Base-by-base conservation (phyloP, 1,140 invertebrate genomes). In the Pomacea maculata region DNA sequence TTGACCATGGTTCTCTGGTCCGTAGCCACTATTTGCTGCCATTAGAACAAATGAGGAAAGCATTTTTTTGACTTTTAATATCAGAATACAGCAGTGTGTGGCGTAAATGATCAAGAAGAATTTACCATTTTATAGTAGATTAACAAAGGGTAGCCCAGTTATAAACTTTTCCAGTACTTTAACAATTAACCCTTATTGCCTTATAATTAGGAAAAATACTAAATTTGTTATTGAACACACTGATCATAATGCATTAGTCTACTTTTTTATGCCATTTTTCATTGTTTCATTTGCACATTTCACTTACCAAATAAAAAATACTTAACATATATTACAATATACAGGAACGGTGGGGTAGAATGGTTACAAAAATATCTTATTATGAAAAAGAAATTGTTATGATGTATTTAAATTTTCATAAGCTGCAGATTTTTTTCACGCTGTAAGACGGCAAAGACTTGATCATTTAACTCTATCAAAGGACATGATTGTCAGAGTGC, bases 1-100 rank as follows among this genome's bases (percentile, higher is more conserved):
- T 55, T 82, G 81, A 34, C 64, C 7, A 70, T 54, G n/a, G 29
- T 63, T 72, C 45, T n/a, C 67, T 8, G 54, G 19, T 25, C 81
- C 81, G 65, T 73, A 76, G 45, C 78, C 82, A 61, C 57, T 61
- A 8, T 61, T n/a, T 64, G 75, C 74, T 64, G 55, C 17, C 34
- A 57, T 75, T 54, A 7, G 45, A 67, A 67, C 65, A 25, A 21
- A 25, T 8, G 5, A 67, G 65, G 65, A 25, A 25, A 67, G 19
- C 19, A 67, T 67, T 67, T 11, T 7, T 21, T 11, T 21, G 6
- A n/a, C 10, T 72, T 19, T 34, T 15, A 8, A 15, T 25, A 15
- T 9, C 70, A n/a, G 15, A 17, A 17, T 25, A n/a, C 3, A 34
- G 10, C 7, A 15, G 12, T 34, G n/a, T 5, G 15, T 17, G 45